Evolutionary conservation across 2,888 invertebrate species (phyloP), one percentile per base, ranked within the genome.

Genomic region (Andrena camellia): DNA sequence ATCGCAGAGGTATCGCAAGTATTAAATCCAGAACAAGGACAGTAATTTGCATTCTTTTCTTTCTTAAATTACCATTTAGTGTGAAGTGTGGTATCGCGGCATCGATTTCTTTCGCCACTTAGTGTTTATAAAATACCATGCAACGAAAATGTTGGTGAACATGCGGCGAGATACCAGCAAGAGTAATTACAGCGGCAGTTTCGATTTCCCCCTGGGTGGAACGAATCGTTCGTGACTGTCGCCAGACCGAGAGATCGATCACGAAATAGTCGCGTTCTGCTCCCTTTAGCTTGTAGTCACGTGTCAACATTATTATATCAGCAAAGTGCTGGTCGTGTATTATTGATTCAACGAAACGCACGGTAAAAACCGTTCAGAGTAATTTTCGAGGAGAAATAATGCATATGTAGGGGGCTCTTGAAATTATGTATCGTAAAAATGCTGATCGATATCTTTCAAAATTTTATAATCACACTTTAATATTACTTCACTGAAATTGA

Each of bases 191-290:
- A 68, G 48, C 63, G 35, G 54, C 50, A 67, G 60, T 63, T 67
- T 68, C 80, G 50, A 57, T 63, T 68, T 50, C 35, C 48, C 66
- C 42, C 23, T 20, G 8, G 4, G 20, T 20, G 79, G 29, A 67
- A 57, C 67, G 72, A 68, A 79, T 81, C 48, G 62, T 70, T 67
- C 70, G 70, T 71, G 70, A 71, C 70, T 71, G 70, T 71, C 63
- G 67, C 81, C 31, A 35, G 66, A 67, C 79, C 79, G 59, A 31
- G 7, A n/a, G 54, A 81, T 79, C 80, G 81, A 79, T 81, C 29
- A 54, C 31, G 79, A 59, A 66, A 80, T 29, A 8, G 42, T 69
- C 52, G 29, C 54, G 31, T 52, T 26, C 33, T 17, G 20, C 17
- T 57, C n/a, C 57, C 23, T 23, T 42, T 5, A 48, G 31, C 26